A percentile compares a stretch with the other conserved stretches of the same genome.
Conservation (phyloP, 2,888 invertebrate species). For the Argyra leucocephala region DNA sequence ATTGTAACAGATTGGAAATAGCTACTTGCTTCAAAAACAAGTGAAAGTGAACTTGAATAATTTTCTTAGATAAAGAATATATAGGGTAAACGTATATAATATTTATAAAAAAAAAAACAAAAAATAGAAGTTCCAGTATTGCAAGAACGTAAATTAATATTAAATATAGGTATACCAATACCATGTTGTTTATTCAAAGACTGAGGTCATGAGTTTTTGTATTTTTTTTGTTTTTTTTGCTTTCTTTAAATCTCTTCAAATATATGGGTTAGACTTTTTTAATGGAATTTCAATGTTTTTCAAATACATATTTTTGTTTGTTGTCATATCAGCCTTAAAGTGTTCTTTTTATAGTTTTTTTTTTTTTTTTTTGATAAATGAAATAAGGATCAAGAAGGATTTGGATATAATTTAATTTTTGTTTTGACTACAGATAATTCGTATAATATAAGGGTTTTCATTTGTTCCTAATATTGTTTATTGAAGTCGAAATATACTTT, state of each 20-base stretch:
- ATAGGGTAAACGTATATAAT: neutral
- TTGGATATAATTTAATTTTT: too few species aligned
- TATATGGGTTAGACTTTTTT: neutral
- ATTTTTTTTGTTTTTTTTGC: neutral
- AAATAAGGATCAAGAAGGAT: neutral
- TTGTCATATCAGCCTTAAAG: neutral
- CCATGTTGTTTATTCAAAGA: neutral
- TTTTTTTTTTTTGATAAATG: neutral
- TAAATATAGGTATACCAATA: neutral
- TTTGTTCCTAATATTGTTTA: too few species aligned
- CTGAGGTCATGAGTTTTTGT: neutral
- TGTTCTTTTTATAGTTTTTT: neutral
- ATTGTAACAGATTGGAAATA: too few species aligned
- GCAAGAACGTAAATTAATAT: neutral
- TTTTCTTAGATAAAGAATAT: too few species aligned
- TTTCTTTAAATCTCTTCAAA: too few species aligned
- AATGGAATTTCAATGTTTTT: constrained; percentile 2
- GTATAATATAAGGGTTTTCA: too few species aligned
- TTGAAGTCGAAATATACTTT: too few species aligned
- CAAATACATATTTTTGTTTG: too few species aligned
- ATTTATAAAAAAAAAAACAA: neutral
- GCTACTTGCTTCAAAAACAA: too few species aligned
- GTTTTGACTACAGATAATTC: too few species aligned
- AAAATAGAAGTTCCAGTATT: neutral
- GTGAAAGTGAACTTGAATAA: too few species aligned